Evolutionary conservation across 1,140 invertebrate species (phyloP).

Genomic region (Oreohelix idahoensis): DNA sequence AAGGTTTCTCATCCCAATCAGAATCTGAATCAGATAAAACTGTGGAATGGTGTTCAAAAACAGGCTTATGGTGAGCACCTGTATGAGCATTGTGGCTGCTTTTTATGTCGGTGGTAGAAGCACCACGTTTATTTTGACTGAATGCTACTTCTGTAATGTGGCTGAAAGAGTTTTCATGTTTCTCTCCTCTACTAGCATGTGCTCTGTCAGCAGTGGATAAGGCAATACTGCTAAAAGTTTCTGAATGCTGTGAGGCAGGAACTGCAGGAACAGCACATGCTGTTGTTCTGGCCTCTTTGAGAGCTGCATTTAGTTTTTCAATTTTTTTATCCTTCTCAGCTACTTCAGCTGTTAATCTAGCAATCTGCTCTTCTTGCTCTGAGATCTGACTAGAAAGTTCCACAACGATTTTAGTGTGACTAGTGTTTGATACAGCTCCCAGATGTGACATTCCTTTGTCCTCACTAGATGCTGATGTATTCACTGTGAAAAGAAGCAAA

Average conservation of each 20-base stretch:
- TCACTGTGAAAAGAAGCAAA: neutral
- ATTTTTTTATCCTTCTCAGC: conserved; percentile 13
- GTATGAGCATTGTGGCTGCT: neutral
- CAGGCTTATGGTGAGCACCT: neutral
- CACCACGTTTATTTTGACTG: neutral
- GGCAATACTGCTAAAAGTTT: neutral
- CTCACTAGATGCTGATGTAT: neutral
- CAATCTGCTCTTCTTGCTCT: conserved; percentile 26
- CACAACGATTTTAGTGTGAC: conserved; percentile 36
- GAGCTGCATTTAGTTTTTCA: neutral
- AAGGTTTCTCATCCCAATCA: conserved; percentile 19
- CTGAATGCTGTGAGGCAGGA: neutral
- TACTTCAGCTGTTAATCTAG: neutral
- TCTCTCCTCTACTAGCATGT: neutral
- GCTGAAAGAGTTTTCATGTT: neutral
- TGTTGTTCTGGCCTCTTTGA: neutral
- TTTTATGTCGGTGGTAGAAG: neutral
- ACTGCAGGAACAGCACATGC: neutral
- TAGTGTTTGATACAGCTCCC: neutral
- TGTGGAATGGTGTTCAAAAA: conserved; percentile 5
- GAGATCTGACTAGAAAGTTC: conserved; percentile 32
- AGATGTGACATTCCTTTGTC: neutral
- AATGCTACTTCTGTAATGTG: neutral
- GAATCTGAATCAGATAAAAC: conserved; percentile 38
- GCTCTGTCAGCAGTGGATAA: neutral